These are phyloP conservation scores for Lucifuga dentata DNA, from an alignment of 2,113 vertebrate genomes.

Conservation along the genomic window DNA sequence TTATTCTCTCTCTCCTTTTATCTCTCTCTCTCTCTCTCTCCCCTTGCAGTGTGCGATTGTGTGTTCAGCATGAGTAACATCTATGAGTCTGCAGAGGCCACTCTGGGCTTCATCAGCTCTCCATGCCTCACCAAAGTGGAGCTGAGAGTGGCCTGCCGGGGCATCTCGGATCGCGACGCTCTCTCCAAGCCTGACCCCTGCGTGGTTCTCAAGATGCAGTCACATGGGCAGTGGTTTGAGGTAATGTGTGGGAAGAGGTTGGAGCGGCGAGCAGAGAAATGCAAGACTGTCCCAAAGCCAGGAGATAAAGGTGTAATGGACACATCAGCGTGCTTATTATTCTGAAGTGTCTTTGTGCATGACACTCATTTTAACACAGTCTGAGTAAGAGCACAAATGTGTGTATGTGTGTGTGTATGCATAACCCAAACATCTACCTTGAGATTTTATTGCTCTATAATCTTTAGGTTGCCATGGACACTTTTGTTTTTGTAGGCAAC, in stretches of 20 bases:
- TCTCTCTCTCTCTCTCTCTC: constrained; percentile 4
- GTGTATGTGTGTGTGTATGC: too few relatives aligned
- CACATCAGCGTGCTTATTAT: not conserved
- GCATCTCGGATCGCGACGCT: constrained; percentile 87
- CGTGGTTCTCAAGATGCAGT: constrained; percentile 88
- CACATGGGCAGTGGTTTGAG: constrained; percentile 90
- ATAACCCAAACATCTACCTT: too few relatives aligned
- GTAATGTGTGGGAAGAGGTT: constrained; percentile 59
- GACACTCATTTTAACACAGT: not conserved
- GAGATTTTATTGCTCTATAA: too few relatives aligned
- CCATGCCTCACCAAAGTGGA: constrained; percentile 90
- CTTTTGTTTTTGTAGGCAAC: too few relatives aligned
- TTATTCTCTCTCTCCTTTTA: constrained; percentile 18
- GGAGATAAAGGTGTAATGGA: constrained; percentile 16
- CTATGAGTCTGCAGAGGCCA: constrained; percentile 85
- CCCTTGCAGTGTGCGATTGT: constrained; percentile 61
- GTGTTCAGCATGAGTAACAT: constrained; percentile 82
- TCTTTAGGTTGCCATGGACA: too few relatives aligned
- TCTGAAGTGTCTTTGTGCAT: constrained; percentile 17
- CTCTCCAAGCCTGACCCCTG: constrained; percentile 89
- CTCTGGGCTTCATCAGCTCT: constrained; percentile 86
- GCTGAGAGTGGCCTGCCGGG: constrained; percentile 88
- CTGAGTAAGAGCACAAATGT: not conserved
- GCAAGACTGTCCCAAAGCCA: not conserved
- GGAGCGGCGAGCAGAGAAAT: not conserved